These are phyloP conservation scores for Thecophora atra DNA, from an alignment of 2,888 invertebrate species.

Conservation along the genomic window DNA sequence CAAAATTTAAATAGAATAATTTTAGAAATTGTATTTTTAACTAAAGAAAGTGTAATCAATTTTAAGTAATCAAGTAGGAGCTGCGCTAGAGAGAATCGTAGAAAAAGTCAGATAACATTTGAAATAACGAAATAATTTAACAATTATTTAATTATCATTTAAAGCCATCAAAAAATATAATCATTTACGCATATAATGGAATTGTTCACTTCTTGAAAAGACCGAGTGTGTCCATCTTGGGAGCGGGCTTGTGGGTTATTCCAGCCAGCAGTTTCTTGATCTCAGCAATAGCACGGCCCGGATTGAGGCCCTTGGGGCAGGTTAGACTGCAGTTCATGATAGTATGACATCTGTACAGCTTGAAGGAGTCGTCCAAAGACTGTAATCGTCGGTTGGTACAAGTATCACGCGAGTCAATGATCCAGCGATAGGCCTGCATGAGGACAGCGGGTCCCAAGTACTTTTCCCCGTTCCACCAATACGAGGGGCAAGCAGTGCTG, in stretches of 20 bases:
- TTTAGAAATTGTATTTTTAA: no score
- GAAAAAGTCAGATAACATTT: no score
- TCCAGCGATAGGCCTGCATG: constrained; percentile 99
- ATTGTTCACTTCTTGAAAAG: no score
- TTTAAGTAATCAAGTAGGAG: no score
- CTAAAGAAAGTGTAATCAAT: no score
- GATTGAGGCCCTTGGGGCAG: constrained; percentile 97
- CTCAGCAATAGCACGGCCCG: constrained; percentile 94
- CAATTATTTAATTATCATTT: no score
- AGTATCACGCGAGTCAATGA: constrained; percentile 95
- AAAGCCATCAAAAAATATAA: no score
- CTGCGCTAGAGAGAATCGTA: no score
- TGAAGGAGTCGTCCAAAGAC: constrained; percentile 88
- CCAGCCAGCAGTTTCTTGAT: constrained; percentile 93
- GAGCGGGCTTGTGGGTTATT: constrained; percentile 79
- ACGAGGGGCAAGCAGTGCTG: constrained; percentile 95
- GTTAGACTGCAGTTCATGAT: constrained; percentile 97
- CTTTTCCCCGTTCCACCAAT: constrained; percentile 99
- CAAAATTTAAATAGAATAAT: no score
- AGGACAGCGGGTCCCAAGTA: constrained; percentile 98
- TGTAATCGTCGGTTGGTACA: constrained; percentile 79
- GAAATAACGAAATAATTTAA: no score
- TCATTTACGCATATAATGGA: no score
- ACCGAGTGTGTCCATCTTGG: constrained; percentile 76
- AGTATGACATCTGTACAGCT: constrained; percentile 94